These are phyloP conservation scores for Dissostichus mawsoni DNA, from an alignment of 2,113 vertebrate species.

Conservation along the genomic window DNA sequence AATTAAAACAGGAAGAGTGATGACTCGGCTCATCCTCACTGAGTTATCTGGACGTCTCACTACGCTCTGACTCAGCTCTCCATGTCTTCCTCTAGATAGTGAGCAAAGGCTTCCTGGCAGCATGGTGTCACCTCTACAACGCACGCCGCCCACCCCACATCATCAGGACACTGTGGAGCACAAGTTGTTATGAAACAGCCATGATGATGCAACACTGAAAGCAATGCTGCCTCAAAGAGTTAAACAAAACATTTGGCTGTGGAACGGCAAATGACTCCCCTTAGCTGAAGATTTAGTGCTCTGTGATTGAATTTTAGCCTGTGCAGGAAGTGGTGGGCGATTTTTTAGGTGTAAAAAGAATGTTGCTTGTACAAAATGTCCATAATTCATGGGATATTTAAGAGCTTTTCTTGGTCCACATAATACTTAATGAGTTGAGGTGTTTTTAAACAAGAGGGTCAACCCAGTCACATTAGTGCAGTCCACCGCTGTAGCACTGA, in stretches of 20 bases:
- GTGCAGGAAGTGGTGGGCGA: conserved; percentile 64
- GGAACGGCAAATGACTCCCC: conserved; percentile 44
- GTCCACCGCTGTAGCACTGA: conserved; percentile 69
- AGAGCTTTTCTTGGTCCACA: conserved; percentile 69
- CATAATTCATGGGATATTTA: conserved; percentile 76
- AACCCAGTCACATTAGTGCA: conserved; percentile 70
- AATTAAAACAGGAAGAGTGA: conserved; percentile 77
- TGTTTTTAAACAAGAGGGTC: conserved; percentile 80
- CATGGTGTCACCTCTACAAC: conserved; percentile 46
- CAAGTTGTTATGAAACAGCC: conserved; percentile 66
- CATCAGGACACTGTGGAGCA: conserved; percentile 45
- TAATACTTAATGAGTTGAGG: conserved; percentile 78
- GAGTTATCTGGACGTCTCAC: conserved; percentile 62
- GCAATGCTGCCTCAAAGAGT: conserved; percentile 34
- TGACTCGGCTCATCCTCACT: conserved; percentile 70
- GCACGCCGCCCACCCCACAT: conserved; percentile 30
- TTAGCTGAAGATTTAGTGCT: conserved; percentile 49
- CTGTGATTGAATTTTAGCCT: conserved; percentile 43
- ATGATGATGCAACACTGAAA: conserved; percentile 60
- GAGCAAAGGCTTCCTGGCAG: conserved; percentile 51
- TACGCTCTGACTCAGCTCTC: conserved; percentile 75
- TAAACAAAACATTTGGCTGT: conserved; percentile 47
- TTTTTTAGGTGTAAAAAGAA: conserved; percentile 58
- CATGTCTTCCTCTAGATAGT: conserved; percentile 73
- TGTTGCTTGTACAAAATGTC: conserved; percentile 51